phyloP scores from a whole-genome alignment of 1,140 invertebrate genomes.

The Nephotettix cincticeps region DNA sequence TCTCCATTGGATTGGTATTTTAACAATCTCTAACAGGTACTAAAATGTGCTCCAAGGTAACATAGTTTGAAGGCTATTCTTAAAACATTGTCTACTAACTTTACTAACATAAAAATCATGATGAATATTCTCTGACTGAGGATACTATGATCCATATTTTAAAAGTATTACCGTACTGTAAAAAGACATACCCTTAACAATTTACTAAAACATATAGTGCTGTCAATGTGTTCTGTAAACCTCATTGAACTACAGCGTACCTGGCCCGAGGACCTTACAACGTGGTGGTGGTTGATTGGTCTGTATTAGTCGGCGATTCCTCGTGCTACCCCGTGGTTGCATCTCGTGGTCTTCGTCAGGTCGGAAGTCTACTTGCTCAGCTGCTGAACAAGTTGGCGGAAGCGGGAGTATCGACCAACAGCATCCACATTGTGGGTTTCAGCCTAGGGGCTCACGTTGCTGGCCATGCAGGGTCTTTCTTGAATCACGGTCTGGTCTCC shows the following conservation, averaged over 20 bases:
- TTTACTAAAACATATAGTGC: too few relatives aligned
- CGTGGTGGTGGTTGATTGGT: constrained; percentile 20
- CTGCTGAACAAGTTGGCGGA: constrained; percentile 23
- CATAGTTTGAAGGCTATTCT: too few relatives aligned
- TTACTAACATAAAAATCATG: too few relatives aligned
- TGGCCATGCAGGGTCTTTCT: constrained; percentile 68
- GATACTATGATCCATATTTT: too few relatives aligned
- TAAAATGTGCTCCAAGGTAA: too few relatives aligned
- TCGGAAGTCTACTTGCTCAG: neutral
- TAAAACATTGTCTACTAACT: too few relatives aligned
- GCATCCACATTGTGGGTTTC: constrained; percentile 37
- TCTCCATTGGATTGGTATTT: too few relatives aligned
- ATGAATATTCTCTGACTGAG: too few relatives aligned
- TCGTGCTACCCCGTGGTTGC: constrained; percentile 15
- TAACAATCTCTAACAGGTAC: too few relatives aligned
- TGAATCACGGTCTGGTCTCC: neutral
- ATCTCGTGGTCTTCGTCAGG: neutral
- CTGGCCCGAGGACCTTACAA: neutral
- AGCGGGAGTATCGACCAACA: constrained; percentile 3
- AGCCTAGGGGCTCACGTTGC: constrained; percentile 88
- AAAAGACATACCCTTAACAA: too few relatives aligned
- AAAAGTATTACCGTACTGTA: too few relatives aligned
- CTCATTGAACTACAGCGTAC: constrained; percentile 27
- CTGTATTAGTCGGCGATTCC: neutral
- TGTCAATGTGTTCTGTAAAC: too few relatives aligned